Base-by-base conservation (phyloP, 2,888 invertebrate genomes). In the Mythimna loreyi region DNA sequence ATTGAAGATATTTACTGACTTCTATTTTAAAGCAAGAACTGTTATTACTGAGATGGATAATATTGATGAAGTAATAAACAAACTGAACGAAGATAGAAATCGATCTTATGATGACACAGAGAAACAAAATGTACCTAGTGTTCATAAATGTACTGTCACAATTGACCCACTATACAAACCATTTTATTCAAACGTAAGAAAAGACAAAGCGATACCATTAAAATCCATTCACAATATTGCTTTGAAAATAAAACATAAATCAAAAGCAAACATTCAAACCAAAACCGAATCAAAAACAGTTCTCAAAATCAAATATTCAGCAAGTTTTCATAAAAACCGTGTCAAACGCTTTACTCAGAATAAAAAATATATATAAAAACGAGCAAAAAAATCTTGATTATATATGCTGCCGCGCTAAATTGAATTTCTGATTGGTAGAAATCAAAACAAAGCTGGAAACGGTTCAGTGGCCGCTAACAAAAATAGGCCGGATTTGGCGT, bases 381-480 rank as follows among this genome's bases (percentile, higher is more conserved):
- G 70, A 75, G 30, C 73, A 82, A 80, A 73, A 80, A 64, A 77
- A 55, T 65, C 64, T 80, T 84, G 72, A 80, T 75, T 80, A 75
- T 72, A 79, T 82, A 68, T 76, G 68, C 57, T 75, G 70, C 73
- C 69, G 63, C 61, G 63, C 77, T 68, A 85, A 85, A 85, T 86
- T 86, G 86, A 86, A 86, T 86, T 86, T 83, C 78, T 82, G 83
- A 85, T 85, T 77, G 78, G 72, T 77, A 67, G 78, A 84, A 84
- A 81, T 83, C 78, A 81, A 84, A 86, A 85, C 84, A 84, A 84
- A 80, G 81, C 82, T 70, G 61, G 75, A 36, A 70, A 58, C 85
- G 87, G 89, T 89, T 90, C 90, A 89, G 81, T 90, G 90, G 87
- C 86, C 87, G 86, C 85, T 85, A 84, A 88, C 87, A 89, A 90